Evolutionary conservation across 2,888 invertebrate genomes (phyloP).

Genomic region (Gymnosoma rotundatum): DNA sequence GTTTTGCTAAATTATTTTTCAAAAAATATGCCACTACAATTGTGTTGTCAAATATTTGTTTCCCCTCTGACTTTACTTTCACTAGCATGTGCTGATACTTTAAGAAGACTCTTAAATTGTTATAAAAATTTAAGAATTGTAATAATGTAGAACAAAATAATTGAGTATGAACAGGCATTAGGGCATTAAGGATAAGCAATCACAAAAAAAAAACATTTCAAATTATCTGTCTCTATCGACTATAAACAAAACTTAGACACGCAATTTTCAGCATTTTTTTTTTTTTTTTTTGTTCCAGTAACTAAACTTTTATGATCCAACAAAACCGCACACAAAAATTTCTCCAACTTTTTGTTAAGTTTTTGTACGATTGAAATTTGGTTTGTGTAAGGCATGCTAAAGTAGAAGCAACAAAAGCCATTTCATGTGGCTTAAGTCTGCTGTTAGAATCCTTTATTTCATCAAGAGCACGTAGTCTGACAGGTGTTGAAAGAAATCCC

Average conservation of each 20-base stretch:
- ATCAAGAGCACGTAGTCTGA: constrained; percentile 5
- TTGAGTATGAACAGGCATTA: background rate
- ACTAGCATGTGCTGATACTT: too few species aligned
- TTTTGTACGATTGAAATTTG: constrained; percentile 28
- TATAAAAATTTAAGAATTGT: background rate
- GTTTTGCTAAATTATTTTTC: too few species aligned
- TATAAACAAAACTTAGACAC: constrained; percentile 66
- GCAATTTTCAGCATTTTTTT: constrained; percentile 43
- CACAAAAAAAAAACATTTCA: constrained; percentile 6
- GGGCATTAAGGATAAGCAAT: constrained; percentile 7
- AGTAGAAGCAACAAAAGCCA: background rate
- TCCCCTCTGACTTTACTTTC: too few species aligned
- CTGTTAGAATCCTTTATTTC: background rate
- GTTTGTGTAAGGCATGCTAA: background rate
- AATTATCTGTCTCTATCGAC: constrained; percentile 7
- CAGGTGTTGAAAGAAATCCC: constrained; percentile 18
- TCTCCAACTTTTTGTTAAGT: constrained; percentile 31
- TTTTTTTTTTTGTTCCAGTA: background rate
- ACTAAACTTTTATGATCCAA: constrained; percentile 12
- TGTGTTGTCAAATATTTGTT: too few species aligned
- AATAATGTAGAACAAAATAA: background rate
- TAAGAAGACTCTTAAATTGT: background rate
- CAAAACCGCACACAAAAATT: constrained; percentile 40
- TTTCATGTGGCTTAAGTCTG: constrained; percentile 16
- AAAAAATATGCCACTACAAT: too few species aligned